Evolutionary conservation across 2,797 vertebrate genomes (phyloP), one percentile per base, ranked within the genome.

Genomic region (Xenopus petersii): DNA sequence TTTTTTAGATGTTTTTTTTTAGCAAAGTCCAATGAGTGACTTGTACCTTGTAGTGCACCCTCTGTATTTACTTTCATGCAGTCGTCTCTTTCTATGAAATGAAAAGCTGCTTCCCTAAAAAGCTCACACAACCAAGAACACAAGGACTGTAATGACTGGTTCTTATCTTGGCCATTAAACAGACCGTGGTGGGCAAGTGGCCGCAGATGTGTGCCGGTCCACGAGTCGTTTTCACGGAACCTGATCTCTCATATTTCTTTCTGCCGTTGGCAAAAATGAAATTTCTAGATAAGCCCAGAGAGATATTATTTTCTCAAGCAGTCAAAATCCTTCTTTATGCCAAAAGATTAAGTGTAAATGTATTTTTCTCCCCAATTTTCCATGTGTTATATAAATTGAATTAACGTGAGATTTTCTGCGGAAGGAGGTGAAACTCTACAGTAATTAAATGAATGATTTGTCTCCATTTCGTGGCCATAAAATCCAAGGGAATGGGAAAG

Each of bases 301-400:
- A 69, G 66, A 55, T 69, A 46, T 33, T 69, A 26, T 16, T 51
- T 61, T 61, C 21, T 3, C 66, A 69, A 75, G 49, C 49, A 46
- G 59, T 12, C 12, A 56, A 75, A 75, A n/a, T 55, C 33, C 48
- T 64, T 69, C 30, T 59, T 69, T 69, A 69, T 75, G 42, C 66
- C 13, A n/a, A n/a, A 42, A 68, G 73, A 69, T 64, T 74, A 74
- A 42, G 17, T 30, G 24, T 49, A 21, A 69, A 56, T 61, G 55
- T 54, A 46, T 47, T 63, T 55, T 49, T 48, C n/a, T 63, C 21
- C 30, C 13, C 13, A 26, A 63, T 63, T 33, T 48, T 42, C 30
- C 30, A n/a, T 17, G 66, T 67, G 26, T 69, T 13, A 33, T 75
- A 69, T 63, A 63, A 75, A 64, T 69, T 63, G 58, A 61, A 33